These are phyloP conservation scores for Cisticola juncidis DNA, from an alignment of 2,113 vertebrate genomes.

Conservation along the genomic window DNA sequence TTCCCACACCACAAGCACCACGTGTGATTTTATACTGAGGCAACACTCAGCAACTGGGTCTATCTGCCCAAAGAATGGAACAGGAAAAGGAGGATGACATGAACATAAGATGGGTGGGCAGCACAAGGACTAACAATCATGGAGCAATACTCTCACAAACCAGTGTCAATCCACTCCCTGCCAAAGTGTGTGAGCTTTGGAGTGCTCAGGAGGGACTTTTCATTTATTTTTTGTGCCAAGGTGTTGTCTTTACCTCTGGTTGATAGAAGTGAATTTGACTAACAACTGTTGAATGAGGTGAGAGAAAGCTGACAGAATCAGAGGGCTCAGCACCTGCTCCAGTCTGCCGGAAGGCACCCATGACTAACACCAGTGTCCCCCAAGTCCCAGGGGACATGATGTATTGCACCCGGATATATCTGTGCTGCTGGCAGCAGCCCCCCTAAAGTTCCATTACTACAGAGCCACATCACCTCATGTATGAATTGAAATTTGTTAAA, in stretches of 20 bases:
- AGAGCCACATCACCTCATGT: not conserved
- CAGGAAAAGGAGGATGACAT: not conserved
- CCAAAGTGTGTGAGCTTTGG: not conserved
- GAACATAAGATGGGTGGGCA: not conserved
- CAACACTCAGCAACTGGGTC: conserved; percentile 32
- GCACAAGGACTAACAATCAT: not conserved
- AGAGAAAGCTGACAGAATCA: conserved; percentile 12
- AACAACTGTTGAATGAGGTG: not conserved
- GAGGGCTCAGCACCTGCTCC: not conserved
- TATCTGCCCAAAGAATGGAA: not conserved
- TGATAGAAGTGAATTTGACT: not conserved
- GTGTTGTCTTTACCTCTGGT: not conserved
- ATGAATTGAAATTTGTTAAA: not conserved
- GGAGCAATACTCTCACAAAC: not conserved
- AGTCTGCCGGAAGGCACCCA: not conserved
- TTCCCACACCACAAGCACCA: conserved; percentile 65
- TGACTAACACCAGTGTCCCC: not conserved
- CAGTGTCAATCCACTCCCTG: not conserved
- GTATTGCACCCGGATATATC: not conserved
- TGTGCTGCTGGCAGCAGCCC: not conserved
- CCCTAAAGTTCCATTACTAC: not conserved
- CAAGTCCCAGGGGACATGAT: not conserved
- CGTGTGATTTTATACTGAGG: conserved; percentile 39
- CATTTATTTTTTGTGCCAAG: not conserved
- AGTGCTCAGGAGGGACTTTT: not conserved